Evolutionary conservation across 1,140 invertebrate species (phyloP).

Genomic region (Sinella curviseta): DNA sequence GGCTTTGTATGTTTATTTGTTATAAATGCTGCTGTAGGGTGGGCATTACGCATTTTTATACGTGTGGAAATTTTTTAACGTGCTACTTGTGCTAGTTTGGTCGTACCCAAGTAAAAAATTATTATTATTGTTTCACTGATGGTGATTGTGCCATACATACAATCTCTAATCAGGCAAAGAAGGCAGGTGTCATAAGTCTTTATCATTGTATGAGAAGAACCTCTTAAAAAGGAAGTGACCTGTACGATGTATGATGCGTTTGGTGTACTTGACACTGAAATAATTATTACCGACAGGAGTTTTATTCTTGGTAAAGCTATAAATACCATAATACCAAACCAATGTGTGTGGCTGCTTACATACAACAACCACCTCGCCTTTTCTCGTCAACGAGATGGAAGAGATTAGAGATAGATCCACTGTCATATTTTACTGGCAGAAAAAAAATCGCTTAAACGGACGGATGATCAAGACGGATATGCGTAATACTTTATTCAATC

Average conservation of each 20-base stretch:
- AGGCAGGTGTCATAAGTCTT: neutral
- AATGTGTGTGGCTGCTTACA: neutral
- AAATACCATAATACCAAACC: neutral
- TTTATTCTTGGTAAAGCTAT: neutral
- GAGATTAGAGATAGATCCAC: too few relatives aligned
- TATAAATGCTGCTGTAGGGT: too few relatives aligned
- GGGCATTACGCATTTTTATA: too few relatives aligned
- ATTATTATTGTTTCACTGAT: neutral
- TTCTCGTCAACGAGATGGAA: too few relatives aligned
- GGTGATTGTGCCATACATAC: too few relatives aligned
- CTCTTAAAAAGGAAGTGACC: slow-evolving; percentile 11
- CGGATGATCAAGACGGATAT: neutral
- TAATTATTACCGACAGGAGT: slow-evolving; percentile 16
- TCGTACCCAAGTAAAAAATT: neutral
- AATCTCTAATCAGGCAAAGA: neutral
- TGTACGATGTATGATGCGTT: neutral
- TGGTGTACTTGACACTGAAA: slow-evolving; percentile 16
- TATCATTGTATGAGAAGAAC: too few relatives aligned
- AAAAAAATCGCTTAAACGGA: neutral
- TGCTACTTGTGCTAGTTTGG: neutral
- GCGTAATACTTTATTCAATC: neutral
- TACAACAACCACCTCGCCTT: too few relatives aligned
- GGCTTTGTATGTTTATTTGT: too few relatives aligned
- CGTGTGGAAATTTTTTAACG: too few relatives aligned
- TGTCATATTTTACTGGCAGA: neutral